Evolutionary conservation across 2,797 vertebrate genomes (phyloP).

Genomic region (Thalassophryne amazonica): DNA sequence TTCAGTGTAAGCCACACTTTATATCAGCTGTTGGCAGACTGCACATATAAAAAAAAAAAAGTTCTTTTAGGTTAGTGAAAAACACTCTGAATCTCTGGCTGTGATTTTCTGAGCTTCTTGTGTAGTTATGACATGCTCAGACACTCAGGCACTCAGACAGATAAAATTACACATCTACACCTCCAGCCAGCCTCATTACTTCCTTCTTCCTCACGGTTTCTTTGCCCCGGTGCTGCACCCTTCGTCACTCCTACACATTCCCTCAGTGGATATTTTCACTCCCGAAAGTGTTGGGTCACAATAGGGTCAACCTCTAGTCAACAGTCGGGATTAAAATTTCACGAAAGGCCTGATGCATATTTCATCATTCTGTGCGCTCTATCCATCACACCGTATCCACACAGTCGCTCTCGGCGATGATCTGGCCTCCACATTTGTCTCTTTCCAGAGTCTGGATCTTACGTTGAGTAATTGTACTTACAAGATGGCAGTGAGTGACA

Average conservation of each 20-base stretch:
- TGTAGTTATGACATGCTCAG: constrained; percentile 32
- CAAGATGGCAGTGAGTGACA: constrained; percentile 19
- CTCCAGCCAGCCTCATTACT: constrained; percentile 53
- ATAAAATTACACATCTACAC: constrained; percentile 48
- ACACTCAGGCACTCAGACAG: constrained; percentile 50
- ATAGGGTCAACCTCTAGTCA: constrained; percentile 70
- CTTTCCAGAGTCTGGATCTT: constrained; percentile 15
- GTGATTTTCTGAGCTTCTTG: constrained; percentile 22
- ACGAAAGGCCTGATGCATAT: constrained; percentile 68
- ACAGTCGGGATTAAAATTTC: constrained; percentile 72
- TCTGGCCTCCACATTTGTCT: constrained; percentile 28
- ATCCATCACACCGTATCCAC: constrained; percentile 47
- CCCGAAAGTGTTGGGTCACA: constrained; percentile 64
- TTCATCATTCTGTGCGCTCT: constrained; percentile 62
- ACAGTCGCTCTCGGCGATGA: not conserved
- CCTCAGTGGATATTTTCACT: constrained; percentile 56
- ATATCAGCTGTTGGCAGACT: not conserved
- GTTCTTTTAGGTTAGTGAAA: not conserved
- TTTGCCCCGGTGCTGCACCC: constrained; percentile 28
- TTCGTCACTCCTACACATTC: constrained; percentile 9
- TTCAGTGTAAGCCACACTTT: no score
- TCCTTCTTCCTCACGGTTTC: constrained; percentile 40
- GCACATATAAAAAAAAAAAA: not conserved
- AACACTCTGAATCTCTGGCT: not conserved
- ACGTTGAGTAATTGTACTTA: constrained; percentile 9